A percentile compares a stretch with the other conserved stretches of the same genome.
Evolutionary conservation across 2,113 vertebrate species (phyloP).

Genomic region (Mustelus asterias): DNA sequence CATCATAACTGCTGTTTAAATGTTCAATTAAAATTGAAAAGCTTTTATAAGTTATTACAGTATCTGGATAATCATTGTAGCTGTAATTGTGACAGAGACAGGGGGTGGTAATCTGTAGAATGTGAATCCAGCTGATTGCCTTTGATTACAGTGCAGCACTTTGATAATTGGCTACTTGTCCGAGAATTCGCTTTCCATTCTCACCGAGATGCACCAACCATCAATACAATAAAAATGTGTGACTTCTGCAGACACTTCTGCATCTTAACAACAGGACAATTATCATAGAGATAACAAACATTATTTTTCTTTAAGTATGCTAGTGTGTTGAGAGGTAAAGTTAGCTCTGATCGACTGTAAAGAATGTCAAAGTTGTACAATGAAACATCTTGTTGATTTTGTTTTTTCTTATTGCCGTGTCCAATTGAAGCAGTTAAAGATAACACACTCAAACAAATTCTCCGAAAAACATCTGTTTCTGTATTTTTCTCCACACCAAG

Average conservation of each 20-base stretch:
- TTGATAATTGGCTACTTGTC: neutral
- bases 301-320: neutral
- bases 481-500: neutral
- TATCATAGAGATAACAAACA: neutral
- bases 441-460: neutral
- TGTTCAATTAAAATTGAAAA: neutral
- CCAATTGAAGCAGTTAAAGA: neutral
- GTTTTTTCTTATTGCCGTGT: neutral
- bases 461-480: neutral
- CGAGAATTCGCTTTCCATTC: neutral
- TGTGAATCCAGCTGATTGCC: slow-evolving; percentile 25
- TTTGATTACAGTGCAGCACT: neutral
- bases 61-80: neutral
- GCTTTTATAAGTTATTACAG: neutral
- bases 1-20: neutral
- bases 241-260: neutral
- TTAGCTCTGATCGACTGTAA: neutral
- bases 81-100: neutral
- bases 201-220: neutral
- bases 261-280: neutral
- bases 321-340: neutral
- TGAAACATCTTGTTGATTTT: neutral
- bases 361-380: neutral
- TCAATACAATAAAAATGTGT: neutral
- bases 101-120: neutral